Base-by-base conservation (phyloP, 2,888 invertebrate species). In the Patella caerulea region DNA sequence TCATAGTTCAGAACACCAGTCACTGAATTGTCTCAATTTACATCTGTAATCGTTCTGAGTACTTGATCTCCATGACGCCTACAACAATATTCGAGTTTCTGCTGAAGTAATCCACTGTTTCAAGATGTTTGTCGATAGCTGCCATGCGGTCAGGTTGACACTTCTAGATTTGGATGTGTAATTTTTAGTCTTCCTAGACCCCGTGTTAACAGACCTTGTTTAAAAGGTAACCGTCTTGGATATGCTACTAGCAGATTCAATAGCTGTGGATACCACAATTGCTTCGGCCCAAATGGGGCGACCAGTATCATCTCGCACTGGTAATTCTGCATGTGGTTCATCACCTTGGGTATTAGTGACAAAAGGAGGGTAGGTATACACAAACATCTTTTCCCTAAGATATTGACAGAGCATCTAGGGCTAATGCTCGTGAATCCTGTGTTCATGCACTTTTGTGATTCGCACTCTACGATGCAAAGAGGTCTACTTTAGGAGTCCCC, bases 1-100 rank as follows among this genome's bases (percentile, higher is more conserved):
- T 80, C 45, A 77, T 71, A n/a, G 65, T 80, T 59, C 14, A 80
- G 34, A 19, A 80, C 79, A 83, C 82, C 82, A 83, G 65, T 78
- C 65, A 79, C 71, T 72, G 77, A 79, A 83, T 45, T 71, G 78
- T 65, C 54, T 55, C 45, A 79, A 75, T 72, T 79, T 81, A n/a
- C 14, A 72, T 24, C 53, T 19, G 72, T 83, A 82, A 54, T 79
- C 82, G 56, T 79, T 80, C 55, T 78, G 73, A 0, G 80, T 82
- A 0, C 82, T 80, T 52, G 74, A 53, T 71, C 80, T 73, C 80
- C 82, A 80, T 9, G 78, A 78, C 9, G 81, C 80, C 15, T 69
- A 19, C 12, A 83, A 29, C 9, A 83, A 52, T 72, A 78, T 52
- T 79, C 80, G 75, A 81, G 78, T 72, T 12, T 79, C 29, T 70